phyloP scores from a whole-genome alignment of 2,888 invertebrate species.

The Mythimna albipuncta region DNA sequence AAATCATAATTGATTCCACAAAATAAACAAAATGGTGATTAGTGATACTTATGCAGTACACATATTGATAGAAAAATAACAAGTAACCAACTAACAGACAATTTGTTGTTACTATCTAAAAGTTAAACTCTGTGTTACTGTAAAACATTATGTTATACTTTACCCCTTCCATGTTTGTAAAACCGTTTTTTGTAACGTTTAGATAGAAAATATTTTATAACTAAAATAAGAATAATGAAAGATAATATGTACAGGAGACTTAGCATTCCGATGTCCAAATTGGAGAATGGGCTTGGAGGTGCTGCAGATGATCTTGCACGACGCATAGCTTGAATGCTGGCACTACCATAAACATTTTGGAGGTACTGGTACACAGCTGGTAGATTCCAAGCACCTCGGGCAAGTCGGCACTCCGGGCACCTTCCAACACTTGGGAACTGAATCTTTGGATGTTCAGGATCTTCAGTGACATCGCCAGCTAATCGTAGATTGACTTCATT shows the following conservation, averaged over 20 bases:
- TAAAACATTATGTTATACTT: constrained; percentile 90
- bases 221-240: constrained; percentile 93
- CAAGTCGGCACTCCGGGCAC: constrained; percentile 93
- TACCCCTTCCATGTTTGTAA: constrained; percentile 93
- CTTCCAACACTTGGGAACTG: constrained; percentile 94
- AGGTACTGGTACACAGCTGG: constrained; percentile 92
- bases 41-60: constrained; percentile 17
- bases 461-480: constrained; percentile 96
- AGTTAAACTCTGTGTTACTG: constrained; percentile 10
- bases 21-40: constrained; percentile 12
- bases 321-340: constrained; percentile 74
- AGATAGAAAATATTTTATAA: constrained; percentile 94
- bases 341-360: constrained; percentile 84
- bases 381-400: constrained; percentile 91
- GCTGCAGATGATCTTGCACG: constrained; percentile 70
- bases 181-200: constrained; percentile 94
- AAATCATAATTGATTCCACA: constrained; percentile 49
- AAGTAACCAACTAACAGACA: constrained; percentile 38
- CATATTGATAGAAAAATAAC: constrained; percentile 15
- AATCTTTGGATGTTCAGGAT: constrained; percentile 96
- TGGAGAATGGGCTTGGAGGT: constrained; percentile 90
- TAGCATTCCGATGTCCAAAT: constrained; percentile 94
- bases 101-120: constrained; percentile 27
- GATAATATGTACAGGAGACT: constrained; percentile 94
- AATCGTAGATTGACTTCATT: constrained; percentile 98